These are phyloP conservation scores for Pipistrellus pipistrellus DNA, from an alignment of 2,797 vertebrate genomes.

Conservation along the genomic window DNA sequence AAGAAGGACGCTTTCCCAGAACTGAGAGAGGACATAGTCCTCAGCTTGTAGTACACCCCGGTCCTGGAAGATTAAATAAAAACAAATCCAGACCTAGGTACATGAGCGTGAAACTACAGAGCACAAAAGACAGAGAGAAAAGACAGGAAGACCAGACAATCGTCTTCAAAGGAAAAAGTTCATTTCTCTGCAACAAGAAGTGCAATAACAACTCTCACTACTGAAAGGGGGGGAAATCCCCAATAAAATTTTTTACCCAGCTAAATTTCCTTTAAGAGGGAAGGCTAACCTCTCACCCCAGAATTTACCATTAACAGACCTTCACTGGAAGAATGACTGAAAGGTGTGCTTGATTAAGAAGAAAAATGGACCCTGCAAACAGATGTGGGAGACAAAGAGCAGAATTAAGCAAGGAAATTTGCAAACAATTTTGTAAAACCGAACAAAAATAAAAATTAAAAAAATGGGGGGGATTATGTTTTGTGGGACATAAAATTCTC, in stretches of 20 bases:
- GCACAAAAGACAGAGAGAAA: background rate
- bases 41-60: background rate
- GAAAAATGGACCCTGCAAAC: background rate
- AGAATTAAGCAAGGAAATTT: background rate
- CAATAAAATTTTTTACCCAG: background rate
- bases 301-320: background rate
- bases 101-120: background rate
- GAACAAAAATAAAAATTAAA: background rate
- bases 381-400: background rate
- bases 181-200: background rate
- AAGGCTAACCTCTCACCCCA: background rate
- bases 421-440: background rate
- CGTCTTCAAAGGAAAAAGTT: background rate
- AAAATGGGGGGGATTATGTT: background rate
- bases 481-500: background rate
- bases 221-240: background rate
- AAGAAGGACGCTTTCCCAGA: background rate
- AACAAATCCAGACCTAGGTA: background rate
- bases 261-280: background rate
- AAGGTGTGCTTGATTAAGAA: background rate
- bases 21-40: background rate
- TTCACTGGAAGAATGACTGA: background rate
- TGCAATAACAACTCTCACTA: background rate
- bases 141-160: background rate
- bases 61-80: background rate